Conservation (phyloP, 2,888 invertebrate genomes). For the Chrysotoxum bicinctum region DNA sequence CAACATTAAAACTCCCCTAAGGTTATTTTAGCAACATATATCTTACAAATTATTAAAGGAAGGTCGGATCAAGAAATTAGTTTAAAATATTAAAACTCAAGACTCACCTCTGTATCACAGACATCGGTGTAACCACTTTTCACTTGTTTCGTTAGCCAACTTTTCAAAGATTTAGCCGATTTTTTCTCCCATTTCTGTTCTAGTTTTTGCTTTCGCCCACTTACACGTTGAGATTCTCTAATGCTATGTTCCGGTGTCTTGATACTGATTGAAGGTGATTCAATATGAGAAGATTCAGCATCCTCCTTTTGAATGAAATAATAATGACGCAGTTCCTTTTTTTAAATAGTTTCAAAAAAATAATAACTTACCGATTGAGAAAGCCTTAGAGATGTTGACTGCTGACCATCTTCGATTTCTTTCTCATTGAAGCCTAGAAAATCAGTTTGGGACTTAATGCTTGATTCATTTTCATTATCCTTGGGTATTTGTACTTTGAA, state of each 20-base stretch:
- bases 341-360: not conserved
- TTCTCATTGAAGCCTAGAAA: constrained; percentile 57
- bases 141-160: constrained; percentile 27
- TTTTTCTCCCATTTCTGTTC: constrained; percentile 41
- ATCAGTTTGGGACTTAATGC: not conserved
- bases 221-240: constrained; percentile 7
- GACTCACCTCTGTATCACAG: constrained; percentile 7
- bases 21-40: too few relatives aligned
- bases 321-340: not conserved
- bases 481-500: not conserved
- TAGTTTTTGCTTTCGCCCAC: constrained; percentile 6
- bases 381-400: constrained; percentile 50
- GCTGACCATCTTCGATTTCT: constrained; percentile 61
- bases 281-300: not conserved
- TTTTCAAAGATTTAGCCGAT: constrained; percentile 36
- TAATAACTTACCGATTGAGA: constrained; percentile 56
- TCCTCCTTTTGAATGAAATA: constrained; percentile 24
- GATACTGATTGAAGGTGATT: not conserved
- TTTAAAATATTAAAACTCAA: not conserved
- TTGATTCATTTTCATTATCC: not conserved
- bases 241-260: not conserved
- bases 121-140: not conserved
- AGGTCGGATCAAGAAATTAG: not conserved
- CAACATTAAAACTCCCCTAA: too few relatives aligned
- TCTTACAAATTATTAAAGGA: too few relatives aligned